phyloP scores from a whole-genome alignment of 1,140 invertebrate genomes.

The Drosophila bocqueti region DNA sequence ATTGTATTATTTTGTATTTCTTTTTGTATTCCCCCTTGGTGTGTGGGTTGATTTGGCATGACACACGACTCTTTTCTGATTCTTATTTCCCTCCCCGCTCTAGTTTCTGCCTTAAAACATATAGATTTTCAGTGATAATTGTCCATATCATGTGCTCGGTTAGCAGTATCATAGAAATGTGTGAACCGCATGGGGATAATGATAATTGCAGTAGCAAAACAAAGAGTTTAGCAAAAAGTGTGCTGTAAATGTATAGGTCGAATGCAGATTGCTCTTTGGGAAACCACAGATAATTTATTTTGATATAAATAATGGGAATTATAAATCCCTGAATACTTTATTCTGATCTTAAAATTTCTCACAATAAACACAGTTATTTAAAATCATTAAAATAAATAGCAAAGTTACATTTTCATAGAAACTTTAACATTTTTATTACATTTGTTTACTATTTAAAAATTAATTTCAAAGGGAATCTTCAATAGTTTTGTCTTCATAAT shows the following conservation, averaged over 20 bases:
- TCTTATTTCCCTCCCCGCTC: neutral
- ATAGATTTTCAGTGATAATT: conserved; percentile 43
- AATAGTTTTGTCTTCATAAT: neutral
- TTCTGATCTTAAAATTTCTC: no score
- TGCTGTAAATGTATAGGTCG: neutral
- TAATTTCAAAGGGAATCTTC: neutral
- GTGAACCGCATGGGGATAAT: conserved; percentile 4
- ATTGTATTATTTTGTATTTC: conserved; percentile 19
- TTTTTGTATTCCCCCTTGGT: conserved; percentile 13
- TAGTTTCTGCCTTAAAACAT: conserved; percentile 35
- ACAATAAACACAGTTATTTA: no score
- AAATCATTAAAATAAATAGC: neutral
- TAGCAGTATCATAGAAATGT: conserved; percentile 19
- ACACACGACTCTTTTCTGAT: conserved; percentile 30
- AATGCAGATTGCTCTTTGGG: neutral
- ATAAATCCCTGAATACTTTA: neutral
- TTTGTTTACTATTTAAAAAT: neutral
- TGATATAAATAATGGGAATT: neutral
- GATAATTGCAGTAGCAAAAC: conserved; percentile 4
- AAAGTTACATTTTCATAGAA: neutral
- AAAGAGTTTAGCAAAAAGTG: conserved; percentile 9
- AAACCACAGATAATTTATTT: neutral
- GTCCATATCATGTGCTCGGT: conserved; percentile 24
- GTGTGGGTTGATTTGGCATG: conserved; percentile 38
- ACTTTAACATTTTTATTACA: neutral